A percentile compares a stretch with the other conserved stretches of the same genome.
These are phyloP conservation scores for Anableps anableps DNA, from an alignment of 2,797 vertebrate species.

Conservation along the genomic window DNA sequence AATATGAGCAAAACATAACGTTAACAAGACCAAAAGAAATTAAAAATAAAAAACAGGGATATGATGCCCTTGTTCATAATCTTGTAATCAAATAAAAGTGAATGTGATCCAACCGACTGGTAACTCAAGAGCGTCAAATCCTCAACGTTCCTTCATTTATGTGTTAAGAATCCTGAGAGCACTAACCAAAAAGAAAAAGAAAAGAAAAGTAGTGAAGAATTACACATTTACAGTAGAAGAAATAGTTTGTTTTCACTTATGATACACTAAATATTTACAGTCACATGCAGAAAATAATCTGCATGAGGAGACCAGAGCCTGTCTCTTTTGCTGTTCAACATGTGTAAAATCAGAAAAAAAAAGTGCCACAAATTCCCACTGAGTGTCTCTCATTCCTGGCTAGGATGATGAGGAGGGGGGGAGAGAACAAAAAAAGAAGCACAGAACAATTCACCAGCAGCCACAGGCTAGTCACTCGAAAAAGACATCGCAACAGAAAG, in stretches of 20 bases:
- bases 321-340: constrained; percentile 80
- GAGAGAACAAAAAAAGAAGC: constrained; percentile 54
- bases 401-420: constrained; percentile 68
- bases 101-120: constrained; percentile 71
- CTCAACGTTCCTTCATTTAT: constrained; percentile 81
- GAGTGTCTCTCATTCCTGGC: constrained; percentile 86
- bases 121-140: constrained; percentile 57
- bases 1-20: constrained; percentile 36
- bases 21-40: constrained; percentile 53
- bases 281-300: constrained; percentile 88
- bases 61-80: constrained; percentile 63
- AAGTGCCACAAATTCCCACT: constrained; percentile 83
- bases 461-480: constrained; percentile 79
- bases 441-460: constrained; percentile 81
- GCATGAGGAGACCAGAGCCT: constrained; percentile 88
- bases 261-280: constrained; percentile 98
- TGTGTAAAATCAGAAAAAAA: constrained; percentile 64
- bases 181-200: constrained; percentile 86
- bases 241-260: constrained; percentile 89
- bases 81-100: constrained; percentile 49
- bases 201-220: constrained; percentile 88
- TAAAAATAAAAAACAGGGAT: constrained; percentile 43
- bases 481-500: constrained; percentile 61
- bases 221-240: constrained; percentile 95
- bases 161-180: constrained; percentile 98